These are phyloP conservation scores for Austrolebias charrua DNA, from an alignment of 2,797 vertebrate genomes.

Conservation along the genomic window DNA sequence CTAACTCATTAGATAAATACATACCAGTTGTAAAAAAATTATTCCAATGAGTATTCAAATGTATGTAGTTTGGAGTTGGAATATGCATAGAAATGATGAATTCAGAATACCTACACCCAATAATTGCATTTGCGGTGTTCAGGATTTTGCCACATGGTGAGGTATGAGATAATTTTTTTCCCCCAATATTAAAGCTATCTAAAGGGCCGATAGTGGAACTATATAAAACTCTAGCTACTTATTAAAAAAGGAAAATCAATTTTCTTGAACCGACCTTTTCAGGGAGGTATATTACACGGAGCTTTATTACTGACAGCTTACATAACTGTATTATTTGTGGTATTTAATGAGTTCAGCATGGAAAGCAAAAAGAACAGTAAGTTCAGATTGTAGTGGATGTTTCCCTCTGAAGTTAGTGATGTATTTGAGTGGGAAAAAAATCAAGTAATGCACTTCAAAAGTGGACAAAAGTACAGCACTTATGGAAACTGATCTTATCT, in stretches of 20 bases:
- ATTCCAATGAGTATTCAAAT: conserved; percentile 7
- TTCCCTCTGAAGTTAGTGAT: not conserved
- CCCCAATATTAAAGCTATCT: conserved; percentile 9
- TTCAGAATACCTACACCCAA: not conserved
- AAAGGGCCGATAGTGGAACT: conserved; percentile 6
- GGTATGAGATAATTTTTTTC: conserved; percentile 4
- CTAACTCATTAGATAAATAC: conserved; percentile 8
- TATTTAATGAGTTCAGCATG: conserved; percentile 3
- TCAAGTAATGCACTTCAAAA: not conserved
- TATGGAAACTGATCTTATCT: not conserved
- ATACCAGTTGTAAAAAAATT: not conserved
- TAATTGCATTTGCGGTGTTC: conserved; percentile 7
- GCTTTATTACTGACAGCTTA: conserved; percentile 2
- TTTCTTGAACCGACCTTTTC: conserved; percentile 14
- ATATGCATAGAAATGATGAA: conserved; percentile 1
- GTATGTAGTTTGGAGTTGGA: not conserved
- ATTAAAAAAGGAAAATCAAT: conserved; percentile 6
- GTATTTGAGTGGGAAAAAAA: not conserved
- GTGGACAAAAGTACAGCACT: not conserved
- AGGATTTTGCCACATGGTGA: not conserved
- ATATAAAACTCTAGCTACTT: not conserved
- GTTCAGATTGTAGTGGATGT: not conserved
- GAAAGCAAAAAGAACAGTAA: not conserved
- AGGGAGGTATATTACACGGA: conserved; percentile 2
- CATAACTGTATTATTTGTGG: conserved; percentile 1